Evolutionary conservation across 2,888 invertebrate species (phyloP), one percentile per base, ranked within the genome.

Genomic region (Lasioglossum lativentre): DNA sequence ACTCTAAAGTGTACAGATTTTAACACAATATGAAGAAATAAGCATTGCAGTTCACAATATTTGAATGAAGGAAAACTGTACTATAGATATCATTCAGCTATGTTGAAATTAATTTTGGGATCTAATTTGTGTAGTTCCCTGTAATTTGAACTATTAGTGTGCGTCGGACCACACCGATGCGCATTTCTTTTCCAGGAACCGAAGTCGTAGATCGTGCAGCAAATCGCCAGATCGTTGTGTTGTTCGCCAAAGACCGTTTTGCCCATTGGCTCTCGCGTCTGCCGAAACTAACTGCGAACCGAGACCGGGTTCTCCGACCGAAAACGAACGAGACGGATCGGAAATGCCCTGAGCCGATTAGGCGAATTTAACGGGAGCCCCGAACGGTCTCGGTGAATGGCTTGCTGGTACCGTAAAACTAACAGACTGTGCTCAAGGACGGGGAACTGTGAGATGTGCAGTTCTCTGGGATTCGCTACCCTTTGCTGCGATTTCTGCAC

Each of bases 151-250:
- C 34, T 34, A 34, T 34, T 34, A 34, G n/a, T n/a, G n/a, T n/a
- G n/a, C n/a, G n/a, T 34, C 42, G 68, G 80, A 83, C 85, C 85
- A 87, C 85, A 80, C 59, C 80, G 75, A 23, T 23, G 52, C 72
- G 70, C n/a, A 12, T 16, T 56, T 68, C 75, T 66, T 84, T 90
- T 87, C 88, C 84, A 68, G 73, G 88, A 90, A 87, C n/a, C 30
- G 66, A 52, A 23, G 74, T 72, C 78, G 72, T 73, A 59, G 79
- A 89, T 90, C 89, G 90, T 90, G 90, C 90, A 90, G 85, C 23
- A 88, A 88, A 90, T 90, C 87, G 83, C 38, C 42, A 6, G 34
- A n/a, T 19, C 63, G 14, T 68, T 52, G 74, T 52, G 59, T 56
- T 79, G 42, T 8, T 52, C 8, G 59, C 34, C 63, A 40, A 74